Base-by-base conservation (phyloP, 1,140 invertebrate species). In the Agrilus planipennis region DNA sequence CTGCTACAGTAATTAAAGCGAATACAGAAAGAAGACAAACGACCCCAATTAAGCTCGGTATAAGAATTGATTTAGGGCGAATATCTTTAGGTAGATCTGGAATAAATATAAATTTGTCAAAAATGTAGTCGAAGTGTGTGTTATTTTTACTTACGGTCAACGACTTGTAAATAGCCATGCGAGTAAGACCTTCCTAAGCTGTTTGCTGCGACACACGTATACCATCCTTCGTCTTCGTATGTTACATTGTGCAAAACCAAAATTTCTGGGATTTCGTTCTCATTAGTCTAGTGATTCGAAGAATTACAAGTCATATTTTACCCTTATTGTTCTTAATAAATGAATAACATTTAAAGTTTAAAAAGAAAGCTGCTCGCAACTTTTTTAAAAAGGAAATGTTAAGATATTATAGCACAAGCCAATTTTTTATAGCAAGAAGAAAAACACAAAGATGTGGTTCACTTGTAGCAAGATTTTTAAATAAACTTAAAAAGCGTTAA, bases 191-290 rank as follows among this genome's bases (percentile, higher is more conserved):
- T 70, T 0, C 92, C 92, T 10, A 93, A 67, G 25, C 72, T 73
- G 58, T 90, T 95, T 3, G 79, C 72, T 0, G 85, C 89, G 4
- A 92, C 69, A 57, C 92, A 97, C 0, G 85, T 84, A 57, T 96
- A 96, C 85, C 85, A 93, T 1, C 89, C 91, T 59, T 89, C 84
- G 51, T 93, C 81, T 22, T 81, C 76, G 41, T 81, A 70, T 0
- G 86, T 91, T 0, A 94, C 81, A 57, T 95, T 94, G 31, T 70
- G 67, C 14, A 96, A 55, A 5, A 74, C 70, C 6, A 93, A 61
- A 10, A 80, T 60, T 61, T 91, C 78, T 0, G 78, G 76, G 49
- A 3, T 36, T 23, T 36, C n/a, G n/a, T n/a, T n/a, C n/a, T n/a
- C n/a, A n/a, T n/a, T n/a, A n/a, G n/a, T n/a, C n/a, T n/a, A n/a